Conservation (phyloP, 2,113 vertebrate genomes). For the Thamnophis sirtalis region DNA sequence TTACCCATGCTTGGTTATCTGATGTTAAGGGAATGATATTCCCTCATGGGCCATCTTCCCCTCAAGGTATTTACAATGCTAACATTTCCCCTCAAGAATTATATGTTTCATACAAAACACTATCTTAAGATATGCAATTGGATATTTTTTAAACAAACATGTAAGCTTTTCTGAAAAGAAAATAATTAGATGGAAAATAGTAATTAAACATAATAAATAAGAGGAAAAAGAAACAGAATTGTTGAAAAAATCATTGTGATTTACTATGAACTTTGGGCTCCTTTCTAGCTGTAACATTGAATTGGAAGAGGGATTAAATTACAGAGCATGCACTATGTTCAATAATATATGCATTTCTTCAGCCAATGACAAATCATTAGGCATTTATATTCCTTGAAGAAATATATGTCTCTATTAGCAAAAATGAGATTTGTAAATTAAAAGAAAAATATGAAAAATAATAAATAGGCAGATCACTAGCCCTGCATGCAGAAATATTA, state of each 20-base stretch:
- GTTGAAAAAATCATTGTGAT: not conserved
- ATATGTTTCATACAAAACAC: not conserved
- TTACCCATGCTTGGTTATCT: not conserved
- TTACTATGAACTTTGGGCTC: not conserved
- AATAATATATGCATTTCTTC: not conserved
- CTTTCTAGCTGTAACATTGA: not conserved
- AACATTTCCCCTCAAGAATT: not conserved
- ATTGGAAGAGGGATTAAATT: not conserved
- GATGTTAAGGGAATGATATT: not conserved
- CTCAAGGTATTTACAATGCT: not conserved
- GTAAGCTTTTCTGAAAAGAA: not conserved
- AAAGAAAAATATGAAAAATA: not conserved
- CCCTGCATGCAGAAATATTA: not conserved
- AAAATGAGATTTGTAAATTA: not conserved
- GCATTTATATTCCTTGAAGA: not conserved
- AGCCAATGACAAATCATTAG: conserved; percentile 2
- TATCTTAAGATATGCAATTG: not conserved
- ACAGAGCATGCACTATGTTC: not conserved
- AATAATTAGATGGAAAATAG: not conserved
- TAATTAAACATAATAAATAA: not conserved
- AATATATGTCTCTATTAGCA: not conserved
- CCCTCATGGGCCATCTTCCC: not conserved
- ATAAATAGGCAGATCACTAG: not conserved
- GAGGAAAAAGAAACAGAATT: not conserved
- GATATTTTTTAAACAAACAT: not conserved